These are phyloP conservation scores for Nasonovia ribisnigri DNA, from an alignment of 2,888 invertebrate species.

Conservation along the genomic window DNA sequence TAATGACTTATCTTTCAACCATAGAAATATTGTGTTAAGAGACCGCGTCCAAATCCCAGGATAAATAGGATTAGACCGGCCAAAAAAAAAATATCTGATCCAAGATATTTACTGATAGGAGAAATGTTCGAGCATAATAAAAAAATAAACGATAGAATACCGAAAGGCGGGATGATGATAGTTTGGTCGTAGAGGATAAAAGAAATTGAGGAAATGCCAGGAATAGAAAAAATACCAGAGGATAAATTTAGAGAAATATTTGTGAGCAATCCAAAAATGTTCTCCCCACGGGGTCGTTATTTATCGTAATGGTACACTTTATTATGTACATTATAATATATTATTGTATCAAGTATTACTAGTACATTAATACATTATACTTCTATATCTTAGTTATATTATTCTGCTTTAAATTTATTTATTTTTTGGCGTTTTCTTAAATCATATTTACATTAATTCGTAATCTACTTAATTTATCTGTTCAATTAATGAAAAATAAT, in stretches of 20 bases:
- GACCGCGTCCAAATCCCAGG: background rate
- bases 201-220: constrained; percentile 33
- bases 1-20: constrained; percentile 6
- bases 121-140: background rate
- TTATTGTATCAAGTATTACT: background rate
- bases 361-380: background rate
- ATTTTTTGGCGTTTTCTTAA: background rate
- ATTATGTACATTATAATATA: constrained; percentile 2
- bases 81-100: constrained; percentile 51
- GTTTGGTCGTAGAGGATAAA: background rate
- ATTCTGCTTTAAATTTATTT: background rate
- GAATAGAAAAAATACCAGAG: background rate
- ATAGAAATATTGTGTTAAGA: constrained; percentile 19
- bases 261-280: background rate
- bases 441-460: background rate
- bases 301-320: background rate
- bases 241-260: background rate
- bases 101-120: background rate
- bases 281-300: background rate
- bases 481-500: background rate
- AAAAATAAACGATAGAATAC: background rate
- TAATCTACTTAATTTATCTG: background rate
- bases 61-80: constrained; percentile 29
- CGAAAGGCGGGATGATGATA: background rate
- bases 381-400: background rate